These are phyloP conservation scores for Gallinago paraguaiae DNA, from an alignment of 2,113 vertebrate species.

Conservation along the genomic window DNA sequence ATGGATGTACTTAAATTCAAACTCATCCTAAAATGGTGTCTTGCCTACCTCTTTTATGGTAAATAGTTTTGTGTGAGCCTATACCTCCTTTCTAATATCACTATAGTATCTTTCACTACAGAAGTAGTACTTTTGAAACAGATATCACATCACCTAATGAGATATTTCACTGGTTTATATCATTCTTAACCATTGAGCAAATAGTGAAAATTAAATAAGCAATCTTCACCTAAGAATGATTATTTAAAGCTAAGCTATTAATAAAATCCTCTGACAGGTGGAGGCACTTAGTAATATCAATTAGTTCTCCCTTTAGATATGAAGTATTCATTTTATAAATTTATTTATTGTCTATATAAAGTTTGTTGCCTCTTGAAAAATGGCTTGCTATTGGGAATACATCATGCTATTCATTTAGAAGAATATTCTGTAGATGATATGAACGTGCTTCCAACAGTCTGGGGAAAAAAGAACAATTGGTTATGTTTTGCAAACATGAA, in stretches of 20 bases:
- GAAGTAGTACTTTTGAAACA: not conserved
- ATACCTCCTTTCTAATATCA: not conserved
- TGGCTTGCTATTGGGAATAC: constrained; percentile 3
- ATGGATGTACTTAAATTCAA: not conserved
- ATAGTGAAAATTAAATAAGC: constrained; percentile 2
- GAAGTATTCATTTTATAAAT: constrained; percentile 74
- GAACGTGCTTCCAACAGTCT: not conserved
- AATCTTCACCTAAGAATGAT: constrained; percentile 36
- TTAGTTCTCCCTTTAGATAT: constrained; percentile 66
- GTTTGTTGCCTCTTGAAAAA: constrained; percentile 67
- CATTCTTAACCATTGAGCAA: not conserved
- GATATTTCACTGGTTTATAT: not conserved
- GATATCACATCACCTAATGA: not conserved
- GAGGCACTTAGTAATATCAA: constrained; percentile 67
- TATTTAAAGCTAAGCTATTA: constrained; percentile 55
- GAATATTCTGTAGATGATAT: not conserved
- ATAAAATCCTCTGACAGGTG: constrained; percentile 67
- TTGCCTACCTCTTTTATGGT: not conserved
- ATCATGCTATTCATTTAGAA: constrained; percentile 25
- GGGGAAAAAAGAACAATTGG: constrained; percentile 20
- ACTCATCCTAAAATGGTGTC: not conserved
- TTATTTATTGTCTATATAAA: constrained; percentile 76
- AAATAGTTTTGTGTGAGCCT: not conserved
- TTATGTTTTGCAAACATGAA: constrained; percentile 56
- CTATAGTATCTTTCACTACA: not conserved